Percentiles rank a stretch among this genome's conserved stretches.
Evolutionary conservation across 2,888 invertebrate genomes (phyloP).

Genomic region (Coremacera marginata): DNA sequence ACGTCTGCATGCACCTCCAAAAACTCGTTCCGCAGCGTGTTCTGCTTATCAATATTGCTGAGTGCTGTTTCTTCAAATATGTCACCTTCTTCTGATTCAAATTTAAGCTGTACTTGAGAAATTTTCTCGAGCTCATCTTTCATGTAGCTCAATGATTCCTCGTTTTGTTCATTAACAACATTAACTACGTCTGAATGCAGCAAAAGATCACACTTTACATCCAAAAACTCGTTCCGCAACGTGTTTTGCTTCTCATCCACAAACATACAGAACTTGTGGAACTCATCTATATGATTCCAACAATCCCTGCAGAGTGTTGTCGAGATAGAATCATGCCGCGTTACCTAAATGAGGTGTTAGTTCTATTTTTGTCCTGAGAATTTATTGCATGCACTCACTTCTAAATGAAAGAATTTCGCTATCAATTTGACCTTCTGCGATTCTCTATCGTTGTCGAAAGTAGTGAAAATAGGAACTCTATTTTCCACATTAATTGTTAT

Average conservation of each 20-base stretch:
- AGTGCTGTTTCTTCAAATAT: constrained; percentile 31
- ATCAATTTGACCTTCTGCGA: no score
- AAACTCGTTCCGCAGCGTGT: constrained; percentile 48
- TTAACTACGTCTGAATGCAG: no score
- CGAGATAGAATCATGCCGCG: constrained; percentile 48
- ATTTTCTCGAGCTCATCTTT: not conserved
- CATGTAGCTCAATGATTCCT: not conserved
- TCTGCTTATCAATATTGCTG: constrained; percentile 37
- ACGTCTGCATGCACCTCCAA: constrained; percentile 21
- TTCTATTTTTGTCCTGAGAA: no score
- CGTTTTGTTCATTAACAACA: not conserved
- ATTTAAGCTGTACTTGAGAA: not conserved
- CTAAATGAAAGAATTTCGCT: no score
- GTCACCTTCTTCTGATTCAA: constrained; percentile 22
- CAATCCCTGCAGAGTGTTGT: constrained; percentile 50
- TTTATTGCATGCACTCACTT: no score
- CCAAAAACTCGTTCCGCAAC: constrained; percentile 48
- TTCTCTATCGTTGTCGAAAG: no score
- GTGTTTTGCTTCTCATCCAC: constrained; percentile 48
- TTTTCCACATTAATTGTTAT: no score
- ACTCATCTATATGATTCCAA: constrained; percentile 49
- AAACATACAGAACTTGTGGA: constrained; percentile 47
- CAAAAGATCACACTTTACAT: constrained; percentile 44
- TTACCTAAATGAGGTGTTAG: constrained; percentile 43
- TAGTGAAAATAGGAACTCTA: no score